Base-by-base conservation (phyloP, 2,888 invertebrate species). In the Cepaea hortensis region DNA sequence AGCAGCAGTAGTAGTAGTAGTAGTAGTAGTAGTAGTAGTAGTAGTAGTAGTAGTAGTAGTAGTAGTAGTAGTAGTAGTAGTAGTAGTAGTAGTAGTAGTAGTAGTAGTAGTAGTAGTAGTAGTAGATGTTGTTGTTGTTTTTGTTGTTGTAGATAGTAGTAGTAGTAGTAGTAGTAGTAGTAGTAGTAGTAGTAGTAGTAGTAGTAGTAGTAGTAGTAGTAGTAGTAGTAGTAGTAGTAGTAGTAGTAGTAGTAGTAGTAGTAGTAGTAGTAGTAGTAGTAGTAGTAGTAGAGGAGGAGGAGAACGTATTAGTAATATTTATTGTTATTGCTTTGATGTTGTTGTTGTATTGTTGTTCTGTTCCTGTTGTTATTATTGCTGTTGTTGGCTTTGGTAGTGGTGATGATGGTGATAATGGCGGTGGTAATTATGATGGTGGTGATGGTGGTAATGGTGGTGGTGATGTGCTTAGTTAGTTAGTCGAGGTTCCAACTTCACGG, bases 31-130 rank as follows among this genome's bases (percentile, higher is more conserved):
- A 62, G 81, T 81, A 81, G 81, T 81, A 81, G 81, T 81, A 81
- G 81, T 81, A 81, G 62, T 81, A 23, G 81, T 81, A 81, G 81
- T 61, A 81, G 81, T 3, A 81, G 65, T 3, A 62, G 65, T 3
- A 62, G 65, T 35, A 35, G 35, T 35, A 35, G 1, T 35, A 35
- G 35, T 35, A 35, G 35, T 35, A 35, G 35, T 35, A 35, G 35
- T 81, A 81, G 81, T 81, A 81, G 81, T 81, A 81, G 81, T 81
- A 81, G 81, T 81, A 81, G 81, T 81, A 81, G 81, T 81, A 81
- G 81, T 81, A 62, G 81, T 81, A 81, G 81, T 81, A 81, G 81
- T 81, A 81, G 81, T 81, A 81, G 62, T 81, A 23, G 81, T 81
- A 81, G 81, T 61, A 81, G 81, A 11, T 35, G 79, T 50, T 35